phyloP scores from a whole-genome alignment of 2,888 invertebrate species.

The Erebia epiphron region DNA sequence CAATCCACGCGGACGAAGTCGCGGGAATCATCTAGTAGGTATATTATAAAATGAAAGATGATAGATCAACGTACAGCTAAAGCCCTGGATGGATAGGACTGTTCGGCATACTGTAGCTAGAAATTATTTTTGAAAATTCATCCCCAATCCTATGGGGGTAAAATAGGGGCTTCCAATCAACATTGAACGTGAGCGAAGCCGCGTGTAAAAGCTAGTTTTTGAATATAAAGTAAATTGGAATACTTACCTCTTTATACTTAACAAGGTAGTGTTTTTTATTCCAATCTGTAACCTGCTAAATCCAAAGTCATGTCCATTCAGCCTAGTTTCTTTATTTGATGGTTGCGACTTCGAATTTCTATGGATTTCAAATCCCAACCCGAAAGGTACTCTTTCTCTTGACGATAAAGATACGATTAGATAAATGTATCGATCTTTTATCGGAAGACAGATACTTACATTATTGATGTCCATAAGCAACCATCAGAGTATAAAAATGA shows the following conservation, averaged over 20 bases:
- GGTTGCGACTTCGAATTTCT: slow-evolving; percentile 20
- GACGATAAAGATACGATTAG: slow-evolving; percentile 16
- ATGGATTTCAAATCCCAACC: slow-evolving; percentile 24
- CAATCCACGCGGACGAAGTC: too few species aligned
- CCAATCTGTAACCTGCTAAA: slow-evolving; percentile 19
- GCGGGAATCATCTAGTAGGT: too few species aligned
- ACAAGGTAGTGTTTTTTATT: slow-evolving; percentile 15
- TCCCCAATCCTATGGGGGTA: too few species aligned
- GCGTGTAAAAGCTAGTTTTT: not conserved
- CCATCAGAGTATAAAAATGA: too few species aligned
- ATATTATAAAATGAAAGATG: too few species aligned
- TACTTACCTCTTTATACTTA: slow-evolving; percentile 4
- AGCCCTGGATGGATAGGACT: too few species aligned
- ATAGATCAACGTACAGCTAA: too few species aligned
- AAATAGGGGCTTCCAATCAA: too few species aligned
- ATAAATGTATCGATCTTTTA: not conserved
- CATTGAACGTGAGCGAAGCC: too few species aligned
- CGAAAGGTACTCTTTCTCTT: slow-evolving; percentile 11
- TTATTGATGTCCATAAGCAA: too few species aligned
- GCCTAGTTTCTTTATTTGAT: slow-evolving; percentile 24
- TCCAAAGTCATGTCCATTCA: slow-evolving; percentile 23
- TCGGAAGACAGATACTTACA: not conserved
- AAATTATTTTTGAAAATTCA: too few species aligned
- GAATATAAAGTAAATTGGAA: not conserved
- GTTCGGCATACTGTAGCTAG: too few species aligned